Conservation (phyloP, 2,113 vertebrate genomes). For the Oreochromis spilurus region DNA sequence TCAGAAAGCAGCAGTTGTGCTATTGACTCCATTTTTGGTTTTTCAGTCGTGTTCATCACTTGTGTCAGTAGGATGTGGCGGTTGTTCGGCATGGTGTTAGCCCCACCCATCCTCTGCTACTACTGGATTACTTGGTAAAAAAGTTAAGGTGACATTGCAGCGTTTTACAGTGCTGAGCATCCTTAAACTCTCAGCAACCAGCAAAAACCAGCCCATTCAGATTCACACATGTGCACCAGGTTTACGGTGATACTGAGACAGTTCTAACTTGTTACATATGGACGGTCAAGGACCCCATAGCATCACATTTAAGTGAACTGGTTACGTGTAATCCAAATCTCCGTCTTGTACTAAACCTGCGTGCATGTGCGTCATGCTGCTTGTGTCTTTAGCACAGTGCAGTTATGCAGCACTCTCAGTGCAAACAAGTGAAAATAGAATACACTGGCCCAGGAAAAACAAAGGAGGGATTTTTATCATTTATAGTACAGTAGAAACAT, state of each 20-base stretch:
- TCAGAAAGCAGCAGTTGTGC: neutral
- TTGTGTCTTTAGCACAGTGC: neutral
- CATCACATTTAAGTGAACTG: neutral
- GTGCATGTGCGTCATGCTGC: neutral
- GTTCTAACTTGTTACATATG: accelerated
- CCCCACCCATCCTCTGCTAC: neutral
- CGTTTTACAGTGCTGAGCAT: neutral
- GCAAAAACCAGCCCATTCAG: neutral
- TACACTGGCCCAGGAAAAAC: neutral
- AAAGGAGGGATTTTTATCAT: neutral
- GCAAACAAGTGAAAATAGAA: accelerated
- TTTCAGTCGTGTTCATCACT: neutral
- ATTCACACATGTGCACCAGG: neutral
- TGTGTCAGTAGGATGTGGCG: neutral
- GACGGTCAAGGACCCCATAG: neutral
- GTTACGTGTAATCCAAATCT: neutral
- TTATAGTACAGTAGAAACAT: neutral
- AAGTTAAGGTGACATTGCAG: neutral
- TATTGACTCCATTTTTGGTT: neutral
- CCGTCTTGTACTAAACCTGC: neutral
- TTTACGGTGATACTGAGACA: neutral
- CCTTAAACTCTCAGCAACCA: neutral
- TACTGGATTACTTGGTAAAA: neutral
- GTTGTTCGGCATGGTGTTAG: neutral
- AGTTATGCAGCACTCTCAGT: neutral